phyloP scores from a whole-genome alignment of 2,113 vertebrate species.

The Haemorhous mexicanus region DNA sequence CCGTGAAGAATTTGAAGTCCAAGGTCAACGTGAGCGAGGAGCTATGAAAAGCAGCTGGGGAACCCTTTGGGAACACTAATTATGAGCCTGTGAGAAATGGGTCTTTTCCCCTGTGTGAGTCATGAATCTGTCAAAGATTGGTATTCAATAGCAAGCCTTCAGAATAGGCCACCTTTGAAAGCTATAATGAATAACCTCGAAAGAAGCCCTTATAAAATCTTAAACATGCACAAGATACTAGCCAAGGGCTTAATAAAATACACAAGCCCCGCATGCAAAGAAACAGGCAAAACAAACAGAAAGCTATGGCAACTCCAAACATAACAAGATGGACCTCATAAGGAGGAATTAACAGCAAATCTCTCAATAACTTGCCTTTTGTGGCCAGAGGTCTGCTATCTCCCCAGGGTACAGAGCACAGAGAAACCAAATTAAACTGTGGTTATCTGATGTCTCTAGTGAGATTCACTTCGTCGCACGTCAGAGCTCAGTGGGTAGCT shows the following conservation, averaged over 20 bases:
- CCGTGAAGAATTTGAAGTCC: neutral
- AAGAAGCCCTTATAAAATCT: conserved; percentile 50
- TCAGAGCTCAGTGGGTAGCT: conserved; percentile 51
- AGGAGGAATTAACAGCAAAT: conserved; percentile 58
- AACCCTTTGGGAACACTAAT: conserved; percentile 29
- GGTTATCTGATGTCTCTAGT: conserved; percentile 61
- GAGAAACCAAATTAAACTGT: conserved; percentile 66
- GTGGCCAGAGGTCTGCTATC: conserved; percentile 61
- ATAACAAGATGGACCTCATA: conserved; percentile 66
- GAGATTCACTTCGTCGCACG: conserved; percentile 47
- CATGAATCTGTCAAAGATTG: conserved; percentile 22
- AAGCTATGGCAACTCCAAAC: conserved; percentile 61
- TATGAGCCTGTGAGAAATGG: neutral
- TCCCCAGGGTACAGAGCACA: conserved; percentile 48
- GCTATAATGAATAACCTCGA: conserved; percentile 28
- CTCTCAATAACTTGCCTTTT: conserved; percentile 63
- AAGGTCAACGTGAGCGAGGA: neutral
- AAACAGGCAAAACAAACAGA: conserved; percentile 56
- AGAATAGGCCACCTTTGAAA: conserved; percentile 58
- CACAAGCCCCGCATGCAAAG: conserved; percentile 46
- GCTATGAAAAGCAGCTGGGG: conserved; percentile 34
- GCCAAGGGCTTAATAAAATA: conserved; percentile 67
- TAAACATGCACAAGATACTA: conserved; percentile 47
- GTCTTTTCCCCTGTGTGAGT: neutral
- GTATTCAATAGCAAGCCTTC: conserved; percentile 30